A percentile compares a stretch with the other conserved stretches of the same genome.
Evolutionary conservation across 2,113 vertebrate genomes (phyloP).

Genomic region (Nettapus auritus): DNA sequence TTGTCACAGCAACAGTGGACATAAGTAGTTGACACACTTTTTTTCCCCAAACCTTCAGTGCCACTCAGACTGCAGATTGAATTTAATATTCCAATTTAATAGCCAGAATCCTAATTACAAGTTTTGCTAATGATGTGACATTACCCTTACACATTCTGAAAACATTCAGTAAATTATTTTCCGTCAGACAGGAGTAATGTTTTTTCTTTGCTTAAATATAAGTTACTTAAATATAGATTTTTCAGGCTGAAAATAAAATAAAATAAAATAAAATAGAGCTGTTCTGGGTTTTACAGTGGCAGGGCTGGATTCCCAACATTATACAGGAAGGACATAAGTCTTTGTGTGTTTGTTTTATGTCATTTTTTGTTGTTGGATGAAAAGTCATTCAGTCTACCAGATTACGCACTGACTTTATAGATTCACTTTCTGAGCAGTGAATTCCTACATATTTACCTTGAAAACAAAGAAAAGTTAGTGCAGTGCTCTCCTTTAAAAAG

Average conservation of each 20-base stretch:
- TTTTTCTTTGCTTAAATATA: slow-evolving; percentile 3
- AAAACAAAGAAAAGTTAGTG: background rate
- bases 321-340: background rate
- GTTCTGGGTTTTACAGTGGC: background rate
- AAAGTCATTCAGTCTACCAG: background rate
- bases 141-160: slow-evolving; percentile 8
- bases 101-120: slow-evolving; percentile 19
- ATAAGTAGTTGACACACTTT: slow-evolving; percentile 32
- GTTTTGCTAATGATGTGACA: background rate
- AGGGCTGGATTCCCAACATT: background rate
- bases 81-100: slow-evolving; percentile 61
- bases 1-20: slow-evolving; percentile 74
- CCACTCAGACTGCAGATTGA: slow-evolving; percentile 28
- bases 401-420: background rate
- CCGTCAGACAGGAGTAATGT: background rate
- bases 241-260: background rate
- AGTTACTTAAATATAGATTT: background rate
- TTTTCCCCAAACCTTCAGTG: slow-evolving; percentile 12
- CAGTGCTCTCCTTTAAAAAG: background rate
- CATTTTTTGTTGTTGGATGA: background rate
- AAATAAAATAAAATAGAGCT: background rate
- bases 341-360: background rate
- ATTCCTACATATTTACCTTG: background rate
- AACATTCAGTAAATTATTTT: background rate
- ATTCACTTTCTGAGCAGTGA: accelerated